These are phyloP conservation scores for Hyperoplus immaculatus DNA, from an alignment of 2,797 vertebrate species.

Conservation along the genomic window DNA sequence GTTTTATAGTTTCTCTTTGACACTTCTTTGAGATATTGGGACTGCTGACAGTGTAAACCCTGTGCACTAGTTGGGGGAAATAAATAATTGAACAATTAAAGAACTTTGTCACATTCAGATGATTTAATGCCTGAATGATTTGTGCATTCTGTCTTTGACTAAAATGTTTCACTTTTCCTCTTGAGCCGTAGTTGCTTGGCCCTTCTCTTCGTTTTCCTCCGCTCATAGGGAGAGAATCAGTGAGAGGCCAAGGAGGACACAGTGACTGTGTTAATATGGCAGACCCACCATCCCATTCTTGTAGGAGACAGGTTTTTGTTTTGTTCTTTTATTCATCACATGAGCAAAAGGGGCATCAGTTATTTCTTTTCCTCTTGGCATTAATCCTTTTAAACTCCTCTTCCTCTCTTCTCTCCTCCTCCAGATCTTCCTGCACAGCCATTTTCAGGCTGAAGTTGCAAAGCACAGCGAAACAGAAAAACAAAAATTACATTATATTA, in stretches of 20 bases:
- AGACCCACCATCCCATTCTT: background rate
- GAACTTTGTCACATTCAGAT: slow-evolving; percentile 8
- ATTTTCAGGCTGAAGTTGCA: slow-evolving; percentile 86
- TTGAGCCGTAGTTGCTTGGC: slow-evolving; percentile 76
- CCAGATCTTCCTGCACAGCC: slow-evolving; percentile 92
- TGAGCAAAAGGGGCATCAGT: slow-evolving; percentile 44
- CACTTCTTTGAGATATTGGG: slow-evolving; percentile 48
- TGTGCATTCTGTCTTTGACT: slow-evolving; percentile 48
- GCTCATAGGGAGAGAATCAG: slow-evolving; percentile 60
- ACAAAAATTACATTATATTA: background rate
- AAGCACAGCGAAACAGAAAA: slow-evolving; percentile 13
- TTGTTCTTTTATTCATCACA: slow-evolving; percentile 1
- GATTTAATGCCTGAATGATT: slow-evolving; percentile 35
- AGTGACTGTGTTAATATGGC: slow-evolving; percentile 17
- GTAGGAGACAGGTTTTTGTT: slow-evolving; percentile 6
- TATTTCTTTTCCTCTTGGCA: slow-evolving; percentile 76
- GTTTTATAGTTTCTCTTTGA: slow-evolving; percentile 51
- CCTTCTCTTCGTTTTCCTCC: slow-evolving; percentile 77
- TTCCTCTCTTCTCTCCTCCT: slow-evolving; percentile 91
- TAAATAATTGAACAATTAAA: slow-evolving; percentile 72
- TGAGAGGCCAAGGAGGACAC: slow-evolving; percentile 26
- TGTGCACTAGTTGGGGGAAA: slow-evolving; percentile 63
- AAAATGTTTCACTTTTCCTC: slow-evolving; percentile 74
- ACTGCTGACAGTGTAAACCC: slow-evolving; percentile 68
- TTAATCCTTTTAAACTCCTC: slow-evolving; percentile 86